A percentile compares a stretch with the other conserved stretches of the same genome.
Evolutionary conservation across 1,140 invertebrate species (phyloP).

Genomic region (Nephila pilipes): DNA sequence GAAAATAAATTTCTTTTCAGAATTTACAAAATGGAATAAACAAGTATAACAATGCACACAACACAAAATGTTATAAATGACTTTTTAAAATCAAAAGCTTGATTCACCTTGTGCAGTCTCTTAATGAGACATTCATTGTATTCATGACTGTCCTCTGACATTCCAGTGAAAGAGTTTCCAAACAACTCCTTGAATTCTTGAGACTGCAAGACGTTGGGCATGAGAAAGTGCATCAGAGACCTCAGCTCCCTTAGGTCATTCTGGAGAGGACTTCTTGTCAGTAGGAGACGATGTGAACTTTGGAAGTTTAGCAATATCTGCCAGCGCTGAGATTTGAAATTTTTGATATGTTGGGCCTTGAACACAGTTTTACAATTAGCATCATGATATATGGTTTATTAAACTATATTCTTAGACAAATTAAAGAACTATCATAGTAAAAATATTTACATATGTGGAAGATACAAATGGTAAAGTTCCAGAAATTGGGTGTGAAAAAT

Average conservation of each 20-base stretch:
- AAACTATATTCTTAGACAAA: no score
- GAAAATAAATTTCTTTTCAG: no score
- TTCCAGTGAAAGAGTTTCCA: constrained; percentile 97
- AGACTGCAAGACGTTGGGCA: constrained; percentile 99
- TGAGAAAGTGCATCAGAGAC: constrained; percentile 99
- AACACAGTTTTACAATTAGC: background rate
- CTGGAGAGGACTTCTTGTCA: constrained; percentile 99
- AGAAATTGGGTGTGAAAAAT: background rate
- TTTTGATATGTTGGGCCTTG: constrained; percentile 98
- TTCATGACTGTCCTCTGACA: constrained; percentile 98
- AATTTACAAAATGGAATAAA: no score
- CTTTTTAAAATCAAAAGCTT: no score
- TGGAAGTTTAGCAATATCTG: constrained; percentile 98
- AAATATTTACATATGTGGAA: no score
- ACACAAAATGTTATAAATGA: background rate
- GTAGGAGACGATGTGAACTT: constrained; percentile 94
- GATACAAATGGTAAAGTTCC: background rate
- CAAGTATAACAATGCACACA: background rate
- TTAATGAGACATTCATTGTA: constrained; percentile 97
- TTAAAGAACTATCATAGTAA: no score
- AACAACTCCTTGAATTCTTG: constrained; percentile 99
- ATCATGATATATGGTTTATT: background rate
- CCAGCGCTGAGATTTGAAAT: constrained; percentile 99
- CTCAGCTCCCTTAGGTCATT: constrained; percentile 99
- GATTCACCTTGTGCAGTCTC: constrained; percentile 94